Evolutionary conservation across 2,888 invertebrate genomes (phyloP), one percentile per base, ranked within the genome.

Genomic region (Drosophila lacicola): DNA sequence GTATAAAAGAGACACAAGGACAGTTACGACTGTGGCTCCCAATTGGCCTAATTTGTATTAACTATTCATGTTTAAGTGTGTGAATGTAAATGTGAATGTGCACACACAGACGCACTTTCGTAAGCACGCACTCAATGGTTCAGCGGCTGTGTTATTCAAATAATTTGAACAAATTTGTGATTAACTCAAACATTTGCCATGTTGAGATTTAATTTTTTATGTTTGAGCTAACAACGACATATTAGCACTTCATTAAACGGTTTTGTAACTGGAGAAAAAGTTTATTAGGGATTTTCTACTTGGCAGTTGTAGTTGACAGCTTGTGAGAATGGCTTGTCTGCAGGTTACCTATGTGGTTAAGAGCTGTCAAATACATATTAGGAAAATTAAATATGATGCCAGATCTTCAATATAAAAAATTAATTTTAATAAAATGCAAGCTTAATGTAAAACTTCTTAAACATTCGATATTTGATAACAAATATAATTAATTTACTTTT

Each of bases 141-240:
- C 44, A 39, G 47, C 17, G 51, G 14, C 55, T 61, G 50, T 62
- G 78, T 51, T 50, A 75, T 83, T 84, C 79, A 72, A 85, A 89
- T 88, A 88, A 87, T 73, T 89, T 85, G 79, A 83, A 85, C 86
- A 88, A 88, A 75, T 88, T 78, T 72, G 86, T 74, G 78, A 88
- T 89, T 85, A 88, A 72, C 77, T 70, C 70, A 82, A 85, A 51
- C 74, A 87, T 87, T 80, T 69, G 63, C 49, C 63, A 80, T 63
- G 62, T 72, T 50, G 50, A 61, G 61, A 76, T 54, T 68, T 66
- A 14, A 72, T 85, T 89, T 82, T 75, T 76, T 66, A 79, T 82
- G 57, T 54, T 49, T 56, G 3, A 21, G 44, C 34, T 39, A 57
- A 67, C 60, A 70, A 60, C 55, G 71, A 51, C 68, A 70, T 75